phyloP scores from a whole-genome alignment of 2,888 invertebrate genomes.

The Agrilus mali region DNA sequence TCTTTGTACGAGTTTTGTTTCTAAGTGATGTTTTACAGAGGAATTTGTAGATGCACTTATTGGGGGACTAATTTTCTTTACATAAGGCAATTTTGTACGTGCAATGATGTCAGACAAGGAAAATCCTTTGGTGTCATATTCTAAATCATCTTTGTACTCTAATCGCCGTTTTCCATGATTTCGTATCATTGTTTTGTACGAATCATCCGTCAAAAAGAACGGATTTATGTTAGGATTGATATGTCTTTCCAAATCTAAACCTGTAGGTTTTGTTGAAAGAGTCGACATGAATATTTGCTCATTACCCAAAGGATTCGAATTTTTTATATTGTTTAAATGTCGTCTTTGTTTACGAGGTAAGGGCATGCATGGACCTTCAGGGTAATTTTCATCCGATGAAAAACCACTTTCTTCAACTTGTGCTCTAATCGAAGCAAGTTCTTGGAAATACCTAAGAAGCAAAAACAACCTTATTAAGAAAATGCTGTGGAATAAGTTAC shows the following conservation, averaged over 20 bases:
- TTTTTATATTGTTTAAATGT: conserved; percentile 35
- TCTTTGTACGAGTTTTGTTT: conserved; percentile 18
- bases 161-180: conserved; percentile 60
- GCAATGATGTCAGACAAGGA: conserved; percentile 56
- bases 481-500: no score
- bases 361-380: conserved; percentile 51
- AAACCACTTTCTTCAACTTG: conserved; percentile 53
- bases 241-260: conserved; percentile 32
- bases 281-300: conserved; percentile 36
- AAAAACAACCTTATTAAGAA: no score
- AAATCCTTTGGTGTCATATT: conserved; percentile 64
- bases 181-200: conserved; percentile 54
- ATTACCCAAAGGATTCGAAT: conserved; percentile 24
- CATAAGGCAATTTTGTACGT: conserved; percentile 33
- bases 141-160: conserved; percentile 60
- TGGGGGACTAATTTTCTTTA: conserved; percentile 24
- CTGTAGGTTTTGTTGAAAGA: conserved; percentile 27
- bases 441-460: conserved; percentile 40
- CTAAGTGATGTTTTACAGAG: conserved; percentile 17
- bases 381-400: conserved; percentile 63
- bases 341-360: conserved; percentile 46
- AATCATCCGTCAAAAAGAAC: conserved; percentile 47
- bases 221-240: conserved; percentile 31
- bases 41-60: conserved; percentile 16
- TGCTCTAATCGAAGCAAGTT: conserved; percentile 54